Base-by-base conservation (phyloP, 1,140 invertebrate species). In the Pollicipes pollicipes region DNA sequence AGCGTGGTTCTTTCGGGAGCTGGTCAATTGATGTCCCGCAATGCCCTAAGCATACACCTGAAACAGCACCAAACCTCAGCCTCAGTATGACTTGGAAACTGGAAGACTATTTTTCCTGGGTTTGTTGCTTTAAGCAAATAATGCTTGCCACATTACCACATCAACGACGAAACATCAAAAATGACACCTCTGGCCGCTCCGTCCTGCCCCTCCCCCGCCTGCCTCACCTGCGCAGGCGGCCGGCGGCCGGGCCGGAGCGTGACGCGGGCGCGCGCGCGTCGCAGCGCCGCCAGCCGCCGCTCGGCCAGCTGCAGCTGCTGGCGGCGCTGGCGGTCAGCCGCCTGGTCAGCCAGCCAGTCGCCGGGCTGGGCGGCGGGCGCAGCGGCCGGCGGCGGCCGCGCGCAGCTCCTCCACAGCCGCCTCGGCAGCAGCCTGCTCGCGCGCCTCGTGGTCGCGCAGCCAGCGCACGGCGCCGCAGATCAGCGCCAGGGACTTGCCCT, bases 401-500 rank as follows among this genome's bases (percentile, higher is more conserved):
- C n/a, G 64, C 10, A 66, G 64, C 28, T 66, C 24, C 17, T 27
- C 28, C 8, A 29, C 64, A 4, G 64, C 64, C 2, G 28, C 27
- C 64, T 66, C 28, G 64, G 64, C 64, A 29, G n/a, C 64, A 17
- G 28, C 27, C 64, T 28, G 27, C 64, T 66, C 64, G n/a, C 64
- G 64, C 64, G n/a, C 28, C 64, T 66, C 64, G n/a, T 66, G 64
- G 17, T 66, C 64, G 28, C n/a, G 27, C 64, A 66, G 64, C 64
- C 64, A 66, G 28, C 64, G 64, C 2, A 66, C 28, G 2, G 64
- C 64, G 17, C 64, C 64, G 17, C 64, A 66, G 64, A 66, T 66
- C 64, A 66, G 64, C 64, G 64, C n/a, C 64, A 66, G n/a, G 10
- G 64, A 66, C 64, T 66, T 66, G 6, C 64, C 64, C 64, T 66